Evolutionary conservation across 2,113 vertebrate genomes (phyloP).

Genomic region (Canis aureus): DNA sequence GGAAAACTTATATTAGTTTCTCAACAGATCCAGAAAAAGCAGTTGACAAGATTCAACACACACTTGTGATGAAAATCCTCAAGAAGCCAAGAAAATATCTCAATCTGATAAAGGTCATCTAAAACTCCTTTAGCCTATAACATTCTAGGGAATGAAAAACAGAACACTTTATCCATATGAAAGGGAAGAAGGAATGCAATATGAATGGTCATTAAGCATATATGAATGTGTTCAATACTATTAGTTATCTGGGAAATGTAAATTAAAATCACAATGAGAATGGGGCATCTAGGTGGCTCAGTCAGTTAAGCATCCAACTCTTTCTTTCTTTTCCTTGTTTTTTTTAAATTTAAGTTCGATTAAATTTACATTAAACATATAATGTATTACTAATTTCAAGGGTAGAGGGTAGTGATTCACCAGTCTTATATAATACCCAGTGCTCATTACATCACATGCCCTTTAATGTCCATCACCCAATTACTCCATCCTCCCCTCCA

Average conservation of each 20-base stretch:
- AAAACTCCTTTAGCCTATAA: not conserved
- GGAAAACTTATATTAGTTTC: not conserved
- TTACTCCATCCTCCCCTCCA: too few relatives aligned
- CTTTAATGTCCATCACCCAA: too few relatives aligned
- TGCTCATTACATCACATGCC: too few relatives aligned
- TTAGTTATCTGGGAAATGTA: not conserved
- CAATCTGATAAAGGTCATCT: not conserved
- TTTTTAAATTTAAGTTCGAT: too few relatives aligned
- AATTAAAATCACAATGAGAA: not conserved
- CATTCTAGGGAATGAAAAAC: not conserved
- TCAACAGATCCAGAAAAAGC: not conserved
- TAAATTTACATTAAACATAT: too few relatives aligned
- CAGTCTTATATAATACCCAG: too few relatives aligned
- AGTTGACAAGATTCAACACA: not conserved
- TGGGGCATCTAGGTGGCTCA: not conserved
- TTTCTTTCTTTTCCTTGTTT: too few relatives aligned
- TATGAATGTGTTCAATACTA: not conserved
- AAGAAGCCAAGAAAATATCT: not conserved
- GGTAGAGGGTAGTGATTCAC: too few relatives aligned
- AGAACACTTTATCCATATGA: not conserved
- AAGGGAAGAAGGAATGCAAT: not conserved
- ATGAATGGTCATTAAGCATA: not conserved
- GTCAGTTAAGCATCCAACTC: not conserved
- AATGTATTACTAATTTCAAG: too few relatives aligned
- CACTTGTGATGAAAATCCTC: constrained; percentile 1